Percentiles rank a stretch among this genome's conserved stretches.
phyloP scores from a whole-genome alignment of 2,888 invertebrate species.

The Incurvaria masculella region DNA sequence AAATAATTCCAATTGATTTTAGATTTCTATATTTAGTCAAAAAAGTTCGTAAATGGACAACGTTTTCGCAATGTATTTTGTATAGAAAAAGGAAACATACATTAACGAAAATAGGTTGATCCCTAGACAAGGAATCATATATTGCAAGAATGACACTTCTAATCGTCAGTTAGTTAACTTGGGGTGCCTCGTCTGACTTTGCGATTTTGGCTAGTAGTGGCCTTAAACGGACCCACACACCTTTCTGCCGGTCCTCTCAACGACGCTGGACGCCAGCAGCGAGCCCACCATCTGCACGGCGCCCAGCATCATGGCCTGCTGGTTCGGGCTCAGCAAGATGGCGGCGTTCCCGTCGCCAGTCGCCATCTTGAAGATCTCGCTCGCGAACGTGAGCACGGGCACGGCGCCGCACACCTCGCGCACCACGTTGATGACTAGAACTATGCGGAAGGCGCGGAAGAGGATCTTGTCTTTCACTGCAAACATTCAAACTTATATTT shows the following conservation, averaged over 20 bases:
- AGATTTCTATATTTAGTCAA: no score
- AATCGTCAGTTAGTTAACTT: no score
- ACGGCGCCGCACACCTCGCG: conserved; percentile 40
- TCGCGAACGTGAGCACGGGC: conserved; percentile 42
- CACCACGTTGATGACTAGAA: conserved; percentile 27
- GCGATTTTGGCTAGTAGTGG: no score
- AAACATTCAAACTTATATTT: no score
- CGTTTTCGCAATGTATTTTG: no score
- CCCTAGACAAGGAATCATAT: no score
- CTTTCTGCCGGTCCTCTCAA: conserved; percentile 41
- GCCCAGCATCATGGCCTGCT: conserved; percentile 45
- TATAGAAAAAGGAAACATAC: no score
- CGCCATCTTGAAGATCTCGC: conserved; percentile 36
- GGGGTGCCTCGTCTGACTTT: no score
- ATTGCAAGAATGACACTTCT: no score
- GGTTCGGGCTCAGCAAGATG: conserved; percentile 33
- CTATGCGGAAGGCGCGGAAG: conserved; percentile 34
- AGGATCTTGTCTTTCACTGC: conserved; percentile 37
- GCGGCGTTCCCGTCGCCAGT: conserved; percentile 24
- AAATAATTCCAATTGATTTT: no score
- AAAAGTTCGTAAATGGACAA: no score
- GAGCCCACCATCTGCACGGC: conserved; percentile 39
- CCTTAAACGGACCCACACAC: conserved; percentile 23
- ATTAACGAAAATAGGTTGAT: no score
- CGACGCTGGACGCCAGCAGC: conserved; percentile 29